Percentiles rank a stretch among this genome's conserved stretches.
These are phyloP conservation scores for Lithobius niger DNA, from an alignment of 1,140 invertebrate species.

Conservation along the genomic window DNA sequence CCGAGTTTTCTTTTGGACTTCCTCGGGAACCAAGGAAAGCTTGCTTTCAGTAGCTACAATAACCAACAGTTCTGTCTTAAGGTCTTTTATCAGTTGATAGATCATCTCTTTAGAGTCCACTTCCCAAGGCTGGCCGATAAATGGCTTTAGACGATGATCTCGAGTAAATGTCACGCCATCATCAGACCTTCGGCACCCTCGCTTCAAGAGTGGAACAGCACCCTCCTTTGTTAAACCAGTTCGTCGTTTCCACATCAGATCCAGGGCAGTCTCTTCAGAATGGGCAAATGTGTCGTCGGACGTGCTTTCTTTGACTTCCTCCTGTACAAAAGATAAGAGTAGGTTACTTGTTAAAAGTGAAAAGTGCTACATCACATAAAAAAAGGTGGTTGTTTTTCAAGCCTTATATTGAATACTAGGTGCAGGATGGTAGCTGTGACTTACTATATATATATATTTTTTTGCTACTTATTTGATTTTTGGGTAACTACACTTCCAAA, in stretches of 20 bases:
- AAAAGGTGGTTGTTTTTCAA: too few relatives aligned
- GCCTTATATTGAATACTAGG: slow-evolving; percentile 17
- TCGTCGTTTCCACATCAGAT: background rate
- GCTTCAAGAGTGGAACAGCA: slow-evolving; percentile 39
- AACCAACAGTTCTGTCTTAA: slow-evolving; percentile 54
- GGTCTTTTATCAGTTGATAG: slow-evolving; percentile 11
- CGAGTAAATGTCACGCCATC: slow-evolving; percentile 10
- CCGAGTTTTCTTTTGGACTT: slow-evolving; percentile 40
- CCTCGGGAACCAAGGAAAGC: slow-evolving; percentile 32
- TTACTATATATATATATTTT: too few relatives aligned
- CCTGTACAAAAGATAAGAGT: slow-evolving; percentile 12
- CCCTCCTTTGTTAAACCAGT: slow-evolving; percentile 42
- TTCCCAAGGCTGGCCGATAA: slow-evolving; percentile 14
- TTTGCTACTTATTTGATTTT: too few relatives aligned
- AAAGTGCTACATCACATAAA: too few relatives aligned
- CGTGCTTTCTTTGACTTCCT: background rate
- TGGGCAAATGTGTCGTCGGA: background rate
- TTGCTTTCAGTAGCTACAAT: slow-evolving; percentile 47
- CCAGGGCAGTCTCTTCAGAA: background rate
- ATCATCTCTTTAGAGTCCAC: slow-evolving; percentile 15
- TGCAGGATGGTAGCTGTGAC: slow-evolving; percentile 12
- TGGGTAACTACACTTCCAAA: too few relatives aligned
- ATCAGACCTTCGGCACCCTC: slow-evolving; percentile 25
- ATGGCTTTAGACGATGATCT: slow-evolving; percentile 17
- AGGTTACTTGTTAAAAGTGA: slow-evolving; percentile 18